phyloP scores from a whole-genome alignment of 2,888 invertebrate species.

The Salpingus planirostris region DNA sequence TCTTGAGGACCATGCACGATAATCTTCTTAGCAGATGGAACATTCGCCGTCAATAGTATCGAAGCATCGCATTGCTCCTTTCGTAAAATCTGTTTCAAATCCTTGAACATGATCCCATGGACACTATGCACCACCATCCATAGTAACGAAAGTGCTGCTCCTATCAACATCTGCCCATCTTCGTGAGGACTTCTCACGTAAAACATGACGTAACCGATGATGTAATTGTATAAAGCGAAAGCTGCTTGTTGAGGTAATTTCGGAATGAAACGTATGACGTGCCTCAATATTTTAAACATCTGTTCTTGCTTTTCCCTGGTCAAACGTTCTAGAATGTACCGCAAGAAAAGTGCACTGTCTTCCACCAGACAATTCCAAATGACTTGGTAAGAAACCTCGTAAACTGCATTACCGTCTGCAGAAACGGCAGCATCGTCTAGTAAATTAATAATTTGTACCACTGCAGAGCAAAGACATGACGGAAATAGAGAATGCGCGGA shows the following conservation, averaged over 20 bases:
- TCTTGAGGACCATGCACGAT: conserved; percentile 91
- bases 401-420: conserved; percentile 88
- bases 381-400: conserved; percentile 93
- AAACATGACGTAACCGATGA: conserved; percentile 99
- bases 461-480: conserved; percentile 91
- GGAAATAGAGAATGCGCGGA: conserved; percentile 94
- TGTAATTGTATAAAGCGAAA: conserved; percentile 95
- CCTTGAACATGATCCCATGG: conserved; percentile 98
- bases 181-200: conserved; percentile 95
- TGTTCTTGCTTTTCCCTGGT: conserved; percentile 90
- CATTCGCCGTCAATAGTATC: conserved; percentile 93
- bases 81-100: conserved; percentile 93
- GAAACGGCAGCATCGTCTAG: conserved; percentile 96
- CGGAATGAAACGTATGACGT: conserved; percentile 87
- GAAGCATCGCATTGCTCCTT: conserved; percentile 99
- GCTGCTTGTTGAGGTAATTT: conserved; percentile 95
- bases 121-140: conserved; percentile 99
- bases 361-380: conserved; percentile 98
- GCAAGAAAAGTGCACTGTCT: conserved; percentile 90
- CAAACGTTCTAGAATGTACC: conserved; percentile 90
- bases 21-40: conserved; percentile 98
- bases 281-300: conserved; percentile 87
- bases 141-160: conserved; percentile 86
- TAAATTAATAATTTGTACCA: conserved; percentile 87
- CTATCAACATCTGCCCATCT: conserved; percentile 88